Percentiles rank a stretch among this genome's conserved stretches.
These are phyloP conservation scores for Ormyrus rosae DNA, from an alignment of 2,888 invertebrate genomes.

Conservation along the genomic window DNA sequence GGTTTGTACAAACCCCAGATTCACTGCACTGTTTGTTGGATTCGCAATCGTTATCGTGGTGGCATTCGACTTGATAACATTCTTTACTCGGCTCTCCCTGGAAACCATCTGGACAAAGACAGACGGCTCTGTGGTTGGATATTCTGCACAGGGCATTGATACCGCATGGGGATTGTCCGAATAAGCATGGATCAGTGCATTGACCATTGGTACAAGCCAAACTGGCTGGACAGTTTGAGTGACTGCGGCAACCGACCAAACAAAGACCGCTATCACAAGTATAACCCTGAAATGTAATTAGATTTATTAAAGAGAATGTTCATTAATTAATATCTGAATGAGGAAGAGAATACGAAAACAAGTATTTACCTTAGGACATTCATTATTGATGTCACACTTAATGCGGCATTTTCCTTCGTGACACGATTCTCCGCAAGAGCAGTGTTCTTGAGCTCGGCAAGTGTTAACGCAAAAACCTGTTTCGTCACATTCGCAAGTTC, in stretches of 20 bases:
- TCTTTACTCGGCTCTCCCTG: constrained; percentile 87
- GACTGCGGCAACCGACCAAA: constrained; percentile 86
- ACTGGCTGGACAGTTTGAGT: constrained; percentile 87
- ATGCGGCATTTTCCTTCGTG: constrained; percentile 84
- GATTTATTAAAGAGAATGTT: neutral
- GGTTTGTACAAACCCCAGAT: constrained; percentile 87
- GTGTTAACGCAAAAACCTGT: constrained; percentile 86
- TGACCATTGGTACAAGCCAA: constrained; percentile 84
- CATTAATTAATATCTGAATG: neutral
- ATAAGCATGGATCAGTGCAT: constrained; percentile 84
- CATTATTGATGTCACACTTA: constrained; percentile 82
- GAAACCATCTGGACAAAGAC: constrained; percentile 91
- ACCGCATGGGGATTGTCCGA: constrained; percentile 84
- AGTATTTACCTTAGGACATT: constrained; percentile 79
- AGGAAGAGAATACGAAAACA: neutral
- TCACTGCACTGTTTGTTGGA: constrained; percentile 85
- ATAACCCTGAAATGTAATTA: constrained; percentile 80
- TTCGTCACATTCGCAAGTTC: constrained; percentile 88
- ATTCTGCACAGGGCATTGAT: constrained; percentile 88
- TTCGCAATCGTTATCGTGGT: constrained; percentile 86
- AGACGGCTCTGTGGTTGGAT: constrained; percentile 88
- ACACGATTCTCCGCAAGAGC: constrained; percentile 90
- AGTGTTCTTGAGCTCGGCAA: constrained; percentile 83
- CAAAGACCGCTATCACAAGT: constrained; percentile 85
- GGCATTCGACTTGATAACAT: constrained; percentile 88